Base-by-base conservation (phyloP, 2,113 vertebrate species). In the Natator depressus region DNA sequence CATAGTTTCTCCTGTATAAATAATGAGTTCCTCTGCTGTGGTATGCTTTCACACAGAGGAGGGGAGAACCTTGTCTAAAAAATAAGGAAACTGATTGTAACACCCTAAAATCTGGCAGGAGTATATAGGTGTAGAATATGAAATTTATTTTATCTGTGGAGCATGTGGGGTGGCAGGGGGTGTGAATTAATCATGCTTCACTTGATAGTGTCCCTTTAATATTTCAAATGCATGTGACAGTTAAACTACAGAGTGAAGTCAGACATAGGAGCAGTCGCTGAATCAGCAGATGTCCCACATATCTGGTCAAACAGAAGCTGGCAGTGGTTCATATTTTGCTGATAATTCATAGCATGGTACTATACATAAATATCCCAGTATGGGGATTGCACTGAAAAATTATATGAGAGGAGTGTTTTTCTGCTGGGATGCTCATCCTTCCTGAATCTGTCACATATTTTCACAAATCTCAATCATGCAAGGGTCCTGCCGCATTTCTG, bases 191-290 rank as follows among this genome's bases (percentile, higher is more conserved):
- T n/a, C 65, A 72, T 38, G 19, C 79, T 42, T 20, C 65, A 82
- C 51, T 2, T 54, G 46, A 46, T 47, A 4, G 1, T 2, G 22
- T 35, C 24, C 5, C 65, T 69, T 87, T 1, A 0, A 24, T 57
- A 89, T 80, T 65, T 83, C 49, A 85, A 27, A 14, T 10, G 9
- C 8, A 35, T 2, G 22, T 54, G 51, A 3, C 14, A 55, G 13
- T 42, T 50, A 42, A 49, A 72, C 9, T 25, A 47, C 50, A 89
- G 62, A 46, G 42, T 82, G 42, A 91, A 82, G 19, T 2, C 5
- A 31, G 31, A 62, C 20, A n/a, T 38, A 14, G 51, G 51, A 4
- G 59, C 81, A 81, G 46, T 31, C 87, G n/a, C 49, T 3, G 10
- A 90, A 65, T 69, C 31, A 55, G 3, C 12, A 78, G 13, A 50